phyloP scores from a whole-genome alignment of 2,888 invertebrate genomes.

The Nymphalis polychloros region DNA sequence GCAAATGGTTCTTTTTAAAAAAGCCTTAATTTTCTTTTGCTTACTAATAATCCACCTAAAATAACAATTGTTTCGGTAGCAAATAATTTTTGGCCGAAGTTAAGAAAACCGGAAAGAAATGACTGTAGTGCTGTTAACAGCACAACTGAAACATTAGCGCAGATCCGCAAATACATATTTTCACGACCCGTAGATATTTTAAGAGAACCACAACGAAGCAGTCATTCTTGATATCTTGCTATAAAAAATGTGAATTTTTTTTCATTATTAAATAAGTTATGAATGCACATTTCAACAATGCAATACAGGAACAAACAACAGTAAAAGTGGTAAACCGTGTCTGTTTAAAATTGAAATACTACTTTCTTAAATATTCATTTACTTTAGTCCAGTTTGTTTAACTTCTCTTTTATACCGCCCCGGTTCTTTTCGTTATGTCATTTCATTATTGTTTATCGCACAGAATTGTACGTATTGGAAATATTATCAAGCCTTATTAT shows the following conservation, averaged over 20 bases:
- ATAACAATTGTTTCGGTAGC: no score
- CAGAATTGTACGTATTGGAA: conserved; percentile 9
- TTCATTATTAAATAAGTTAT: not conserved
- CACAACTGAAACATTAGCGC: no score
- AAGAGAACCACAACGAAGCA: no score
- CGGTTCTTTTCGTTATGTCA: conserved; percentile 39
- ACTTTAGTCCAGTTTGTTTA: conserved; percentile 54
- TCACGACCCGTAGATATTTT: no score
- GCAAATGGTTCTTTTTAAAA: no score
- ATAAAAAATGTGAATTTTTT: not conserved
- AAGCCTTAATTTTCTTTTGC: no score
- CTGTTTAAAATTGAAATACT: conserved; percentile 58
- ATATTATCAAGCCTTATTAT: not conserved
- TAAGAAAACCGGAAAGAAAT: no score
- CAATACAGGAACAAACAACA: conserved; percentile 46
- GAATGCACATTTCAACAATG: conserved; percentile 5
- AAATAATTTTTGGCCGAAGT: no score
- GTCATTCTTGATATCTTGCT: no score
- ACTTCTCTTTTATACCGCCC: conserved; percentile 25
- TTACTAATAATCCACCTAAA: no score
- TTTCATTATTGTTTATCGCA: conserved; percentile 15
- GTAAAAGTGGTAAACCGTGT: conserved; percentile 48
- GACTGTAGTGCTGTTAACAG: no score
- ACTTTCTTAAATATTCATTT: conserved; percentile 56
- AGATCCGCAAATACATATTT: no score